A percentile compares a stretch with the other conserved stretches of the same genome.
phyloP scores from a whole-genome alignment of 2,888 invertebrate species.

The Euphydryas editha region DNA sequence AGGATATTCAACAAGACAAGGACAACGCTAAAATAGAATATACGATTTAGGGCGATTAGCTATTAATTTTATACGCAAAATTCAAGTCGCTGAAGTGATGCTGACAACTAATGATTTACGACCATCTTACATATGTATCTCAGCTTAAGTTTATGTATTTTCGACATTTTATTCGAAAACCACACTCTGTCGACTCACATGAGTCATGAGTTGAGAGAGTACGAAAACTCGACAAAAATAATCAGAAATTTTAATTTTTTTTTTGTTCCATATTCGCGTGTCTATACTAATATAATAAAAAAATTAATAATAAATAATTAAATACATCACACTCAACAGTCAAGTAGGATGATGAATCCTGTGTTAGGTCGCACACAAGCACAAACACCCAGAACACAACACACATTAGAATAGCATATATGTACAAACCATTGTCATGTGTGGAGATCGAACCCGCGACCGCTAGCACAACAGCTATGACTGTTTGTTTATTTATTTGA shows the following conservation, averaged over 20 bases:
- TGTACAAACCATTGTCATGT: too few species aligned
- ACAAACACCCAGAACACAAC: too few species aligned
- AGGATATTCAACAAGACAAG: neutral
- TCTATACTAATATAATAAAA: too few species aligned
- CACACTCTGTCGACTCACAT: conserved; percentile 9
- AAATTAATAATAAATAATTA: too few species aligned
- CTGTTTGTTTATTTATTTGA: too few species aligned
- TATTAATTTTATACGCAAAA: conserved; percentile 34
- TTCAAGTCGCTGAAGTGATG: conserved; percentile 39
- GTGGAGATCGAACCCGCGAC: too few species aligned
- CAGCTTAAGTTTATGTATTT: conserved; percentile 37
- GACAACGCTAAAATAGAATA: neutral
- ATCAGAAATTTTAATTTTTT: neutral
- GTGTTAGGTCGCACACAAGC: too few species aligned
- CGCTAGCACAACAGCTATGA: too few species aligned
- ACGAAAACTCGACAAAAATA: conserved; percentile 3
- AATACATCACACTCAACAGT: too few species aligned
- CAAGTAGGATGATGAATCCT: too few species aligned
- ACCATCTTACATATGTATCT: conserved; percentile 36
- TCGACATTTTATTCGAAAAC: conserved; percentile 19
- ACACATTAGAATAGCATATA: too few species aligned
- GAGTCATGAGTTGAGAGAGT: too few species aligned
- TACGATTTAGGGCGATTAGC: neutral
- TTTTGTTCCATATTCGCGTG: neutral
- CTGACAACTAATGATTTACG: conserved; percentile 47